These are phyloP conservation scores for Catharus ustulatus DNA, from an alignment of 2,797 vertebrate genomes.

Conservation along the genomic window DNA sequence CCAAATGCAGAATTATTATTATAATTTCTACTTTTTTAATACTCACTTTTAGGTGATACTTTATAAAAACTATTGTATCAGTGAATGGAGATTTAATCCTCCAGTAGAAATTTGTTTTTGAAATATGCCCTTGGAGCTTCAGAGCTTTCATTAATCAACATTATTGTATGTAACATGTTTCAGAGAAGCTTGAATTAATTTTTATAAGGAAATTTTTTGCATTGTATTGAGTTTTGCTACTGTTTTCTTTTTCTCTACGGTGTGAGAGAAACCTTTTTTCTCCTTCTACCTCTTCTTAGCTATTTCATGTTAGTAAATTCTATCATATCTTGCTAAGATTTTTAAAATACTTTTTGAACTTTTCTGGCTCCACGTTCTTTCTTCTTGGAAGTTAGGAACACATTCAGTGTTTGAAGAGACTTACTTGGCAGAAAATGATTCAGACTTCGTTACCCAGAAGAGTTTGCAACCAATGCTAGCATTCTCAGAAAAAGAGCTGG, in stretches of 20 bases:
- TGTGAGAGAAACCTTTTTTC: neutral
- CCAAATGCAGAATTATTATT: neutral
- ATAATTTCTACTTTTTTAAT: neutral
- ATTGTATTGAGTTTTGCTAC: neutral
- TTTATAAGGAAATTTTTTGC: neutral
- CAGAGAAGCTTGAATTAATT: neutral
- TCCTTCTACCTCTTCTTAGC: accelerated
- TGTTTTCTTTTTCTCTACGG: neutral
- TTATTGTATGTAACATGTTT: neutral
- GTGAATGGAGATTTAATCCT: neutral
- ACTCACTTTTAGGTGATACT: neutral
- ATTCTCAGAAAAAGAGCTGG: neutral
- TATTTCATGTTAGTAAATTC: neutral
- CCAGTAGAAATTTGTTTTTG: neutral
- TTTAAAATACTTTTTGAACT: neutral
- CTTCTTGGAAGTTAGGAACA: neutral
- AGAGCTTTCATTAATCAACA: neutral
- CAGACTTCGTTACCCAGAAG: neutral
- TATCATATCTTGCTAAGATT: neutral
- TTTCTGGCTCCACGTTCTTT: neutral
- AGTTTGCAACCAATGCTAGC: neutral
- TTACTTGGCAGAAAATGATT: neutral
- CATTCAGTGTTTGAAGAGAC: neutral
- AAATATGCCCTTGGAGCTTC: neutral
- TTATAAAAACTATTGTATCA: neutral